phyloP scores from a whole-genome alignment of 2,888 invertebrate species.

The Lepidochrysops patricia region DNA sequence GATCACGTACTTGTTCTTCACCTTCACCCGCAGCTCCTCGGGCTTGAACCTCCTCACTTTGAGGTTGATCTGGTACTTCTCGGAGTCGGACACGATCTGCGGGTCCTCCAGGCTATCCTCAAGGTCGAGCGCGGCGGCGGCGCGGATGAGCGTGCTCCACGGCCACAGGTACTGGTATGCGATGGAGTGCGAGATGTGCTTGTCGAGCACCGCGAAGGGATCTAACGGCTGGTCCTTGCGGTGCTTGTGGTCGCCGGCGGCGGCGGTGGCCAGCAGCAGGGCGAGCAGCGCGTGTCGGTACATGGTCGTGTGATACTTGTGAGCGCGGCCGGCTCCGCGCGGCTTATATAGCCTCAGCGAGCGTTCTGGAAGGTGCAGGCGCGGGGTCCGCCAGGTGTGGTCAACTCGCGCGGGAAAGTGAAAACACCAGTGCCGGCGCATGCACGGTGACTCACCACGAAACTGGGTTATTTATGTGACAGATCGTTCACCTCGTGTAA shows the following conservation, averaged over 20 bases:
- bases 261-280: constrained; percentile 34
- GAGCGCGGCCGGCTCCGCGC: constrained; percentile 32
- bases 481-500: constrained; percentile 20
- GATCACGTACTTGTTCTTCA: constrained; percentile 55
- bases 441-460: constrained; percentile 23
- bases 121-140: constrained; percentile 45
- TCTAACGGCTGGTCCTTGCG: constrained; percentile 35
- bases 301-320: constrained; percentile 39
- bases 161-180: constrained; percentile 61
- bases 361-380: constrained; percentile 57
- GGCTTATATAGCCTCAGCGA: constrained; percentile 58
- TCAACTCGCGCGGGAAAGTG: constrained; percentile 43
- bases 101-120: constrained; percentile 53
- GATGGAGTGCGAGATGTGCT: constrained; percentile 51
- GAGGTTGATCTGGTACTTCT: constrained; percentile 49
- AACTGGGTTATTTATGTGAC: constrained; percentile 24
- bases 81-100: constrained; percentile 47
- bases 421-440: constrained; percentile 19
- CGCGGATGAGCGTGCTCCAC: constrained; percentile 56
- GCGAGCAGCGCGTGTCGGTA: constrained; percentile 43
- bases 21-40: constrained; percentile 55
- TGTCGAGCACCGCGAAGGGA: constrained; percentile 51
- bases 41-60: constrained; percentile 55
- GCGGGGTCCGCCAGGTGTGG: constrained; percentile 46
- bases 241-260: constrained; percentile 39